Conservation (phyloP, 2,113 vertebrate species). For the Odontesthes bonariensis region DNA sequence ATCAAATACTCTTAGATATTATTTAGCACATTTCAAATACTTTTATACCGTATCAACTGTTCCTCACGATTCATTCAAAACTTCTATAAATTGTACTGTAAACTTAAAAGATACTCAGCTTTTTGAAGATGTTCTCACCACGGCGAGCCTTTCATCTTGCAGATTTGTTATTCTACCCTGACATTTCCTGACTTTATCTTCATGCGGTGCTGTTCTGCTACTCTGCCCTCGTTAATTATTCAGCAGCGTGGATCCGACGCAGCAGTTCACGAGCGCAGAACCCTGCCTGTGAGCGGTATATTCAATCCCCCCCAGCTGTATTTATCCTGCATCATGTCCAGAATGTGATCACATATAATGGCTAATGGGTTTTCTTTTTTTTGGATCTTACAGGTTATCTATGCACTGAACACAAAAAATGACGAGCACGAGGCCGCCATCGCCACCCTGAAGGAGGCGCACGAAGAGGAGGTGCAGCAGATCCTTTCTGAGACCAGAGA, state of each 20-base stretch:
- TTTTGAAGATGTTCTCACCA: neutral
- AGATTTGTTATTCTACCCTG: slow-evolving; percentile 19
- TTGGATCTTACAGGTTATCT: slow-evolving; percentile 89
- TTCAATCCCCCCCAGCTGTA: neutral
- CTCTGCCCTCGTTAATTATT: slow-evolving; percentile 5
- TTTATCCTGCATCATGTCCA: slow-evolving; percentile 11
- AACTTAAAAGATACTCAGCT: neutral
- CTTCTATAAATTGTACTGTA: neutral
- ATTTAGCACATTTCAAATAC: too few species aligned
- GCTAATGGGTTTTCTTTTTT: slow-evolving; percentile 15
- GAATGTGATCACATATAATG: slow-evolving; percentile 11
- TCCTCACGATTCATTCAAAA: neutral
- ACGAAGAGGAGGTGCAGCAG: slow-evolving; percentile 98
- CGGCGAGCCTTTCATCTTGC: slow-evolving; percentile 19
- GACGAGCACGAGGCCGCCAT: slow-evolving; percentile 97
- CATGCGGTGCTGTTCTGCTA: neutral
- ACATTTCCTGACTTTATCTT: neutral
- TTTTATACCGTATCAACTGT: too few species aligned
- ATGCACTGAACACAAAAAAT: slow-evolving; percentile 99
- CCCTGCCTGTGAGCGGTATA: neutral
- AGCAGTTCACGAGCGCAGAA: neutral
- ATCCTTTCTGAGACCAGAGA: slow-evolving; percentile 97
- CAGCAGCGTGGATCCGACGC: neutral
- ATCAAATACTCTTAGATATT: too few species aligned
- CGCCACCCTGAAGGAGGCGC: slow-evolving; percentile 97